Conservation (phyloP, 1,140 invertebrate species). For the Babylonia areolata region DNA sequence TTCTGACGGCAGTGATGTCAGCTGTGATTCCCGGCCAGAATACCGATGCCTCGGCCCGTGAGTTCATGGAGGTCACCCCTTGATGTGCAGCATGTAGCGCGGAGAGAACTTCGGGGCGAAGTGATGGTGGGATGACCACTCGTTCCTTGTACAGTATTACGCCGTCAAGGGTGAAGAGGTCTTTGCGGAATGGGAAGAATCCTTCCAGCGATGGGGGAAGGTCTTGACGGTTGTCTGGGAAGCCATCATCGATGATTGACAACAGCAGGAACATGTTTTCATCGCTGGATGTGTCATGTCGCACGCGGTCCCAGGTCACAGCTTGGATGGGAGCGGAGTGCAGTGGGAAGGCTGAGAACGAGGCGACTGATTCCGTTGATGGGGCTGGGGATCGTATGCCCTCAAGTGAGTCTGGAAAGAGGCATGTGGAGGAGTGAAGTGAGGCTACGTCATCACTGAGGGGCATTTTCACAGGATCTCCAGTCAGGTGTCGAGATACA, state of each 20-base stretch:
- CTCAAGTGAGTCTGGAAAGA: background rate
- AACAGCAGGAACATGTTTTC: slow-evolving; percentile 31
- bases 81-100: slow-evolving; percentile 53
- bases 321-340: slow-evolving; percentile 6
- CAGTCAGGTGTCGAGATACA: slow-evolving; percentile 46
- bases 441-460: slow-evolving; percentile 43
- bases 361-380: background rate
- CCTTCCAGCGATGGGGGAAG: slow-evolving; percentile 19
- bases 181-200: slow-evolving; percentile 40
- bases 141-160: slow-evolving; percentile 47
- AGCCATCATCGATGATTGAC: slow-evolving; percentile 36
- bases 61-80: slow-evolving; percentile 49
- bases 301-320: slow-evolving; percentile 46
- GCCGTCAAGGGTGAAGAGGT: slow-evolving; percentile 41
- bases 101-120: slow-evolving; percentile 21
- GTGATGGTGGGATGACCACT: slow-evolving; percentile 37
- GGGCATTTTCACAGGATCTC: slow-evolving; percentile 29
- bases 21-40: slow-evolving; percentile 53
- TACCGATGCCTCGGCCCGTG: slow-evolving; percentile 48
- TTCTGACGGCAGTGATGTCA: slow-evolving; percentile 38
- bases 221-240: slow-evolving; percentile 40
- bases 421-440: background rate
- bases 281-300: slow-evolving; percentile 44
- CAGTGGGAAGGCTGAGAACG: background rate
- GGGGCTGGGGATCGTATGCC: background rate